Conservation (phyloP, 2,888 invertebrate genomes). For the Teleogryllus oceanicus region DNA sequence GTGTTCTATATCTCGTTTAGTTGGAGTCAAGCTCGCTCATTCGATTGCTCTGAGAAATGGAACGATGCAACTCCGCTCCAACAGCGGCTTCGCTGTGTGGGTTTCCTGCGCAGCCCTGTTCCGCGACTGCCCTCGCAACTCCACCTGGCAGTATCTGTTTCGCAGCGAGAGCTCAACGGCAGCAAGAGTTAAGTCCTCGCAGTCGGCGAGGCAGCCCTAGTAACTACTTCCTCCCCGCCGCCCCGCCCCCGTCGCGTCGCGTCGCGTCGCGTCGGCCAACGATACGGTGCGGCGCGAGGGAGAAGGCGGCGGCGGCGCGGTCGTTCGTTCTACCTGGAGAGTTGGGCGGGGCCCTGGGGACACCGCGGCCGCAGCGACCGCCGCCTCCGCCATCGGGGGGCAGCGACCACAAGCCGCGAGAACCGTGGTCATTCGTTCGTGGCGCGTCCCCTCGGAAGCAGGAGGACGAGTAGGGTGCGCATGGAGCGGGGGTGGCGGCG, state of each 20-base stretch:
- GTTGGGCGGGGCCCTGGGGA: neutral
- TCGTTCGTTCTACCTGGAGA: conserved; percentile 5
- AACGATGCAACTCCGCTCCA: no score
- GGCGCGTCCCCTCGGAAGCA: neutral
- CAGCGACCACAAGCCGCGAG: neutral
- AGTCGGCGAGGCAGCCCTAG: neutral
- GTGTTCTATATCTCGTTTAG: no score
- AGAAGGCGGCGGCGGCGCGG: neutral
- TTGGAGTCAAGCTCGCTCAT: no score
- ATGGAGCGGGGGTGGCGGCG: no score
- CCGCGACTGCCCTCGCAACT: no score
- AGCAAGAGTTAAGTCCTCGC: conserved; percentile 6
- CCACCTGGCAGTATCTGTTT: no score
- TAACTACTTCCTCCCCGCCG: neutral
- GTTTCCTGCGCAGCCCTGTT: no score
- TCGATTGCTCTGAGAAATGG: no score
- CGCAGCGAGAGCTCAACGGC: neutral
- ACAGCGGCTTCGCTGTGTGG: no score
- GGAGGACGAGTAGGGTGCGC: neutral
- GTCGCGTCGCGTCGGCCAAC: neutral
- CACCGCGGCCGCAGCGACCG: neutral
- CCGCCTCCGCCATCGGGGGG: conserved; percentile 9
- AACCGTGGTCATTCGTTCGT: neutral
- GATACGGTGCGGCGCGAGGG: neutral
- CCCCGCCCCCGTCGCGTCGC: neutral